These are phyloP conservation scores for Ophonus ardosiacus DNA, from an alignment of 2,888 invertebrate species.

Conservation along the genomic window DNA sequence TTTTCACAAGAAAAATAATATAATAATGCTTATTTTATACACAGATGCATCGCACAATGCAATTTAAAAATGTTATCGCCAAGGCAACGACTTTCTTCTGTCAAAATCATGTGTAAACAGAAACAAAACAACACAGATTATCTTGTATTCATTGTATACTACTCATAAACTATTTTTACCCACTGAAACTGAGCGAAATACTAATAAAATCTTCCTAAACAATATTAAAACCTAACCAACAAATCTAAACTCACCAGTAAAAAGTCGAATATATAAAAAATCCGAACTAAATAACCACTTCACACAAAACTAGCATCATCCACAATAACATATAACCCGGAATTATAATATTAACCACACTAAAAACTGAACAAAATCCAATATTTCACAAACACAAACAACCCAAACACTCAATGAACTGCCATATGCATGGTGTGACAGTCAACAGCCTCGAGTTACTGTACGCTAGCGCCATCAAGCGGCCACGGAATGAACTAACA, in stretches of 20 bases:
- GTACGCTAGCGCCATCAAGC: conserved; percentile 32
- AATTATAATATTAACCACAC: conserved; percentile 38
- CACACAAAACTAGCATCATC: conserved; percentile 13
- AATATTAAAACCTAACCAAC: conserved; percentile 53
- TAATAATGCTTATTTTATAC: background rate
- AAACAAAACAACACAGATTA: background rate
- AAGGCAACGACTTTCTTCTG: conserved; percentile 38
- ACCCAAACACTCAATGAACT: conserved; percentile 53
- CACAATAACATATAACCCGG: background rate
- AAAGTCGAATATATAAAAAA: conserved; percentile 23
- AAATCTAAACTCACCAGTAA: conserved; percentile 16
- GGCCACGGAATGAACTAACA: conserved; percentile 1
- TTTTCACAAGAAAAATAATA: background rate
- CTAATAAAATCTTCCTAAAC: conserved; percentile 1
- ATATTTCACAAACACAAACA: conserved; percentile 62
- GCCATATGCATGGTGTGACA: conserved; percentile 61
- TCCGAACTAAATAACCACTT: background rate
- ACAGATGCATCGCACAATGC: background rate
- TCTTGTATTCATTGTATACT: too few relatives aligned
- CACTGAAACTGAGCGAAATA: background rate
- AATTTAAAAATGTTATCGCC: conserved; percentile 1
- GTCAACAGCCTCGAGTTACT: conserved; percentile 14
- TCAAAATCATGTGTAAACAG: conserved; percentile 19
- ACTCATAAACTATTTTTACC: background rate
- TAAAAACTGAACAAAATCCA: conserved; percentile 52